Evolutionary conservation across 1,140 invertebrate species (phyloP).

Genomic region (Periplaneta americana): DNA sequence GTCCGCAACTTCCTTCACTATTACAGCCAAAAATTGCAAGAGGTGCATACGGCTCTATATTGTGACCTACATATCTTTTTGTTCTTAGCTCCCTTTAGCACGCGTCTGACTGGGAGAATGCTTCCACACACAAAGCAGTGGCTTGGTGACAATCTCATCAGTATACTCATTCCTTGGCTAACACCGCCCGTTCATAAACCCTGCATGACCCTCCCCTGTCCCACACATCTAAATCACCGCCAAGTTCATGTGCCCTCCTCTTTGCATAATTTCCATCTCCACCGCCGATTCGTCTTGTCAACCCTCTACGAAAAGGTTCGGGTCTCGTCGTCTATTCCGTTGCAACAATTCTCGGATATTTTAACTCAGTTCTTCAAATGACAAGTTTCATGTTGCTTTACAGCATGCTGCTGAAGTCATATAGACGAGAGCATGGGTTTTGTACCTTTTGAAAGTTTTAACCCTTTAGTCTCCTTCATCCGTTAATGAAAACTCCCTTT

Average conservation of each 20-base stretch:
- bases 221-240: not conserved
- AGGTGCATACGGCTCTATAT: too few species aligned
- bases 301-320: too few species aligned
- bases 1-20: too few species aligned
- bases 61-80: too few species aligned
- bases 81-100: not conserved
- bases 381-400: not conserved
- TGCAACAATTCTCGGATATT: not conserved
- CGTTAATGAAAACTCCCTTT: not conserved
- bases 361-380: not conserved
- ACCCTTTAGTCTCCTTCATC: not conserved
- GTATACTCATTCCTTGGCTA: not conserved
- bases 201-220: not conserved
- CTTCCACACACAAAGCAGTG: not conserved
- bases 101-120: not conserved
- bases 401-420: too few species aligned
- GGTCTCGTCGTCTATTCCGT: too few species aligned
- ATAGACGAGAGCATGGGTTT: not conserved
- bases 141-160: not conserved
- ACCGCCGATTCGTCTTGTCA: too few species aligned
- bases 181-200: not conserved
- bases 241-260: too few species aligned
- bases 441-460: not conserved
- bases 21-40: too few species aligned
- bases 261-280: not conserved